Base-by-base conservation (phyloP, 2,797 vertebrate species). In the Nasua narica region DNA sequence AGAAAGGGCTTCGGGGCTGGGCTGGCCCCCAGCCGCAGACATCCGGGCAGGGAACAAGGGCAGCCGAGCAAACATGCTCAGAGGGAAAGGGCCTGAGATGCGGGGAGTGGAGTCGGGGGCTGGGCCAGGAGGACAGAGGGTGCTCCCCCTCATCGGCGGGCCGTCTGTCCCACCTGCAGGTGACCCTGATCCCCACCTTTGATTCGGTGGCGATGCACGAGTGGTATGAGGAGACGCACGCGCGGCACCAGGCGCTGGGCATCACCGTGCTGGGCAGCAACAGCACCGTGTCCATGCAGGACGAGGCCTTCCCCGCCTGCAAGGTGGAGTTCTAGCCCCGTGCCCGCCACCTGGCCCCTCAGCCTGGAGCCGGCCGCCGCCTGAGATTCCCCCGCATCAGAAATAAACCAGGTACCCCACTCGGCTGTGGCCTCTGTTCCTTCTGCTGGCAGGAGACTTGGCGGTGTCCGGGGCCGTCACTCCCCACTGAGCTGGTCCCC, bases 201-300 rank as follows among this genome's bases (percentile, higher is more conserved):
- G 99, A 99, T 94, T 99, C 99, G 0, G 90, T 98, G 97, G 98
- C 98, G 5, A 99, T 99, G 99, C 99, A 99, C 0, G 99, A 99
- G 94, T 99, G 99, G 99, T 99, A 99, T 95, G 99, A 99, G 97
- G 99, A 99, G 98, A 99, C 99, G 0, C 99, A 99, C 0, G 98
- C 99, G 1, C 97, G 97, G 77, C 99, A 99, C 98, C 98, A 97
- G 95, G 99, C 99, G 40, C 98, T 99, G 97, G 98, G 98, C 0
- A 97, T 99, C 98, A 99, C 99, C 0, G 99, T 99, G 70, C 98
- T 99, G 97, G 99, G 99, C 94, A 99, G 99, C 97, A 99, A 99
- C 99, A 99, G 99, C 98, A 99, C 99, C 0, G 99, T 99, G 50
- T 99, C 99, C 97, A 99, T 99, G 99, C 99, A 99, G 98, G 99